These are phyloP conservation scores for Heliconius himera DNA, from an alignment of 1,140 invertebrate genomes.

Conservation along the genomic window DNA sequence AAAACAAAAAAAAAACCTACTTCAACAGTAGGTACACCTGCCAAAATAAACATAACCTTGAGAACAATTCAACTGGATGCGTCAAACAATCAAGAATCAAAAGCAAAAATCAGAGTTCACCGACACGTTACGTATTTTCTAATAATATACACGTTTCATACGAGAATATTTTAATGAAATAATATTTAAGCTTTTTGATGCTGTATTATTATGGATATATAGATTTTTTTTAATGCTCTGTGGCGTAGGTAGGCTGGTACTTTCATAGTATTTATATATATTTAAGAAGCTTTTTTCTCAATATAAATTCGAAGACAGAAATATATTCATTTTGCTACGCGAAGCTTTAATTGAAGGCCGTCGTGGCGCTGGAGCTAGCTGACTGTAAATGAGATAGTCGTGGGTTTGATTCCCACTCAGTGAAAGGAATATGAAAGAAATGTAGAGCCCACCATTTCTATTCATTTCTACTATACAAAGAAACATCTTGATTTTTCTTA, in stretches of 20 bases:
- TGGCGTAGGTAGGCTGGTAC: too few species aligned
- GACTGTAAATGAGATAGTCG: too few species aligned
- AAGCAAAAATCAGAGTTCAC: slow-evolving; percentile 1
- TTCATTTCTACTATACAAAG: too few species aligned
- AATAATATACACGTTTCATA: slow-evolving; percentile 11
- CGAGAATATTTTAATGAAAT: background rate
- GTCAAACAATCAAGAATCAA: slow-evolving; percentile 11
- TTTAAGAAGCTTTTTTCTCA: background rate
- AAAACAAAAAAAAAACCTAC: background rate
- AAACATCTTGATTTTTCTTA: too few species aligned
- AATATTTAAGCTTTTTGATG: background rate
- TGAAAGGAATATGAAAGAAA: too few species aligned
- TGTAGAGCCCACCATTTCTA: too few species aligned
- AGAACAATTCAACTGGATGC: slow-evolving; percentile 3
- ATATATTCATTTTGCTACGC: background rate
- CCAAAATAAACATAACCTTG: slow-evolving; percentile 9
- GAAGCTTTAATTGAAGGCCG: background rate
- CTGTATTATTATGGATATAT: background rate
- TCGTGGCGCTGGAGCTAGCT: too few species aligned
- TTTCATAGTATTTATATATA: too few species aligned
- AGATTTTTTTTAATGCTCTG: background rate
- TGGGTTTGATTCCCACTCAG: too few species aligned
- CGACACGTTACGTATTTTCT: background rate
- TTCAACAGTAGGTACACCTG: background rate
- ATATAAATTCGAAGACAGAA: background rate